Evolutionary conservation across 2,113 vertebrate species (phyloP).

Genomic region (Semicossyphus pulcher): DNA sequence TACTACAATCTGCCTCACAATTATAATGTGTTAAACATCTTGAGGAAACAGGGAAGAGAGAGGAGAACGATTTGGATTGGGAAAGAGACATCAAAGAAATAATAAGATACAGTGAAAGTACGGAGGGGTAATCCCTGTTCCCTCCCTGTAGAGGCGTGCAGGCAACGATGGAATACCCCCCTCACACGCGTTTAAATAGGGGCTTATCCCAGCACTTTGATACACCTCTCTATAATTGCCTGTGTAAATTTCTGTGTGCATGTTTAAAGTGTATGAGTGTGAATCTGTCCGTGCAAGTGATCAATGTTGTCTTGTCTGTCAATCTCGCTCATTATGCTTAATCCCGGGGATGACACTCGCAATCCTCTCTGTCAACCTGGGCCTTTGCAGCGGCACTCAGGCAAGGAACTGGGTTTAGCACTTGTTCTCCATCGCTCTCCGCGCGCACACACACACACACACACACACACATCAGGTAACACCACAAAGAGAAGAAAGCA

Average conservation of each 20-base stretch:
- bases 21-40: too few species aligned
- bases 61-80: constrained; percentile 18
- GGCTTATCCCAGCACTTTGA: constrained; percentile 76
- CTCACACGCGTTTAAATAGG: constrained; percentile 69
- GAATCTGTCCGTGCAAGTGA: constrained; percentile 40
- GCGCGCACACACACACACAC: constrained; percentile 17
- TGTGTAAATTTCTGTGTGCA: constrained; percentile 58
- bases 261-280: constrained; percentile 46
- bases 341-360: constrained; percentile 78
- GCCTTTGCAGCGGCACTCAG: constrained; percentile 75
- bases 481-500: constrained; percentile 79
- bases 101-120: constrained; percentile 56
- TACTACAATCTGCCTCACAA: too few species aligned
- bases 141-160: constrained; percentile 46
- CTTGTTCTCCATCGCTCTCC: constrained; percentile 50
- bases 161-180: constrained; percentile 44
- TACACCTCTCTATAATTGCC: constrained; percentile 79
- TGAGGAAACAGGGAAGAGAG: constrained; percentile 29
- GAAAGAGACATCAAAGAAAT: constrained; percentile 20
- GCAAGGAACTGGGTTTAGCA: constrained; percentile 70
- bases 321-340: constrained; percentile 80
- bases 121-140: constrained; percentile 50
- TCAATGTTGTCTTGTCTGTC: constrained; percentile 83
- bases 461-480: constrained; percentile 58
- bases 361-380: constrained; percentile 80